Percentiles rank a stretch among this genome's conserved stretches.
phyloP scores from a whole-genome alignment of 2,113 vertebrate genomes.

The Melanostigma gelatinosum region DNA sequence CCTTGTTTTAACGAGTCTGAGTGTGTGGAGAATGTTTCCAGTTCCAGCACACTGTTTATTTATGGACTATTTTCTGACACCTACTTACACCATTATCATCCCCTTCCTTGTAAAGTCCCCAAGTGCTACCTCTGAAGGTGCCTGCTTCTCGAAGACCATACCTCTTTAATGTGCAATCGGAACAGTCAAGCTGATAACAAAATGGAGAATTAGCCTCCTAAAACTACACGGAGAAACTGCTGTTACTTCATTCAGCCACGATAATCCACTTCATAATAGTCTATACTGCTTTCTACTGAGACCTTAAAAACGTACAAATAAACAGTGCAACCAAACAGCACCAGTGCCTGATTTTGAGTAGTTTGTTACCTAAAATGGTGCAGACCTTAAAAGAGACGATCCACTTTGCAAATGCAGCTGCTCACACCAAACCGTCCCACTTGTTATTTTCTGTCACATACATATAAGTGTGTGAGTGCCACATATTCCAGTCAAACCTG shows the following conservation, averaged over 20 bases:
- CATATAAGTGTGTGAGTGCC: background rate
- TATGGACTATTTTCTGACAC: slow-evolving; percentile 88
- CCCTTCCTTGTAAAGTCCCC: slow-evolving; percentile 62
- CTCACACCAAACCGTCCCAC: slow-evolving; percentile 17
- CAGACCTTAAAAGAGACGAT: background rate
- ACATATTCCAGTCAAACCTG: background rate
- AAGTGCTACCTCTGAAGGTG: slow-evolving; percentile 65
- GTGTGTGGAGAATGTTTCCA: slow-evolving; percentile 80
- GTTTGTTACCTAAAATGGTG: background rate
- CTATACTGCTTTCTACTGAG: background rate
- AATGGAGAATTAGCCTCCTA: background rate
- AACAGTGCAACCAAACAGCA: background rate
- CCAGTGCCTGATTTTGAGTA: background rate
- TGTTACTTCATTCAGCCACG: background rate
- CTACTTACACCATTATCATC: slow-evolving; percentile 85
- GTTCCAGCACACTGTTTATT: slow-evolving; percentile 85
- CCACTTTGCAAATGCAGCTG: slow-evolving; percentile 33
- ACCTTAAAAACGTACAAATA: slow-evolving; percentile 1
- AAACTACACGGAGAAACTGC: background rate
- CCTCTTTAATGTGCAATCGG: slow-evolving; percentile 13
- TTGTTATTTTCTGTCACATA: background rate
- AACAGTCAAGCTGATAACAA: background rate
- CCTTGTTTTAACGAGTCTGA: slow-evolving; percentile 79
- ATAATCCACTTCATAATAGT: background rate
- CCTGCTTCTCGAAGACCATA: slow-evolving; percentile 60